These are phyloP conservation scores for Cataglyphis hispanica DNA, from an alignment of 1,140 invertebrate genomes.

Conservation along the genomic window DNA sequence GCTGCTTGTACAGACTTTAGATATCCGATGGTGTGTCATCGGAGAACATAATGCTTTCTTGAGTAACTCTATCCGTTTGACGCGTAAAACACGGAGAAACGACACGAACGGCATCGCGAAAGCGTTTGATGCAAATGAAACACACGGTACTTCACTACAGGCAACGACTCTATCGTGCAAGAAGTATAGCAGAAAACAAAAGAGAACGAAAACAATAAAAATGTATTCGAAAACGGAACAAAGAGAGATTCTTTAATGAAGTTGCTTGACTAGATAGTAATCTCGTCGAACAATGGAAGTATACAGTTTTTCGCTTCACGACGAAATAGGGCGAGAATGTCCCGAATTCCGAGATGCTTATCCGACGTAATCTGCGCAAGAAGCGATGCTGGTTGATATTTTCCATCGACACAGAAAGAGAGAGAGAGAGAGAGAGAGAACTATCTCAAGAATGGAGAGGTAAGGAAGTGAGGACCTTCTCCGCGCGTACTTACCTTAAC, in stretches of 20 bases:
- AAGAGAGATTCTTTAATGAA: neutral
- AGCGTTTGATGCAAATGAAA: neutral
- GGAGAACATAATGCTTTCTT: conserved; percentile 44
- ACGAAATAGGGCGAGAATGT: conserved; percentile 5
- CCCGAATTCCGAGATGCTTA: conserved; percentile 55
- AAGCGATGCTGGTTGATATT: conserved; percentile 58
- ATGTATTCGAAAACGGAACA: conserved; percentile 2
- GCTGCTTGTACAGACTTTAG: conserved; percentile 1
- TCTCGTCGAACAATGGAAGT: conserved; percentile 18
- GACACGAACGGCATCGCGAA: neutral
- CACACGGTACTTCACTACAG: neutral
- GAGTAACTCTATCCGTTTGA: conserved; percentile 25
- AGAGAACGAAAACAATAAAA: neutral
- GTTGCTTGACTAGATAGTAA: neutral
- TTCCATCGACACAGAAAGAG: conserved; percentile 9
- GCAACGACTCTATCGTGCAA: neutral
- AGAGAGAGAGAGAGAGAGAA: conserved; percentile 9
- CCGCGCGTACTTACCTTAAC: neutral
- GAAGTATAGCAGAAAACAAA: neutral
- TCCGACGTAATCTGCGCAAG: conserved; percentile 67
- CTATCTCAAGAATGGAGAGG: neutral
- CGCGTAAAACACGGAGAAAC: conserved; percentile 11
- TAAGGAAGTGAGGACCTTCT: neutral
- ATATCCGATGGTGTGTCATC: conserved; percentile 5
- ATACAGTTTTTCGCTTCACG: neutral